These are phyloP conservation scores for Corydoras maculifer DNA, from an alignment of 2,113 vertebrate species.

Conservation along the genomic window DNA sequence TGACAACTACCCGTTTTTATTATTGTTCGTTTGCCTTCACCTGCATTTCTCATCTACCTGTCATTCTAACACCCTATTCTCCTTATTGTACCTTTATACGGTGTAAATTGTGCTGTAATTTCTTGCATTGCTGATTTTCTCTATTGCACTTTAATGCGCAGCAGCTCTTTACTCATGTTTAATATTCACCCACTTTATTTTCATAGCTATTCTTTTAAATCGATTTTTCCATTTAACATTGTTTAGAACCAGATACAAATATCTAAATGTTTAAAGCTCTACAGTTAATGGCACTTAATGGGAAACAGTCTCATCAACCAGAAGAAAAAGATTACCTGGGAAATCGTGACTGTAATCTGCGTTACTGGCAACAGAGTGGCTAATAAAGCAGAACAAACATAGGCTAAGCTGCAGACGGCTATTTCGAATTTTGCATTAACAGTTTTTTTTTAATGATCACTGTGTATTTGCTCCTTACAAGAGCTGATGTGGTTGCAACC, in stretches of 20 bases:
- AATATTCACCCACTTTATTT: background rate
- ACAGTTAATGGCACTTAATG: too few relatives aligned
- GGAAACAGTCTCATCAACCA: too few relatives aligned
- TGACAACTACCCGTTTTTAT: background rate
- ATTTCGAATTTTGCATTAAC: background rate
- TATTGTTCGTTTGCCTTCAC: background rate
- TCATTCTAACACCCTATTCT: background rate
- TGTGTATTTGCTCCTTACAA: constrained; percentile 37
- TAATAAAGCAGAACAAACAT: background rate
- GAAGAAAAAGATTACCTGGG: too few relatives aligned
- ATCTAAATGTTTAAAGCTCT: too few relatives aligned
- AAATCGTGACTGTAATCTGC: too few relatives aligned
- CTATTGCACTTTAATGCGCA: background rate
- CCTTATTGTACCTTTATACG: constrained; percentile 29
- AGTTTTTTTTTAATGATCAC: constrained; percentile 24
- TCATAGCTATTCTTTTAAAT: too few relatives aligned
- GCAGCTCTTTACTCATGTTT: background rate
- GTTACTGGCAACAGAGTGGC: too few relatives aligned
- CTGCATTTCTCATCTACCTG: background rate
- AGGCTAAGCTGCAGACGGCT: background rate
- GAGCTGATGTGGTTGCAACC: constrained; percentile 9
- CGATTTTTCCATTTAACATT: too few relatives aligned
- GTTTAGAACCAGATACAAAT: too few relatives aligned
- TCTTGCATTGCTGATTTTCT: background rate
- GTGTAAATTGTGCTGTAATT: background rate